Conservation (phyloP, 2,797 vertebrate species). For the Emys orbicularis region DNA sequence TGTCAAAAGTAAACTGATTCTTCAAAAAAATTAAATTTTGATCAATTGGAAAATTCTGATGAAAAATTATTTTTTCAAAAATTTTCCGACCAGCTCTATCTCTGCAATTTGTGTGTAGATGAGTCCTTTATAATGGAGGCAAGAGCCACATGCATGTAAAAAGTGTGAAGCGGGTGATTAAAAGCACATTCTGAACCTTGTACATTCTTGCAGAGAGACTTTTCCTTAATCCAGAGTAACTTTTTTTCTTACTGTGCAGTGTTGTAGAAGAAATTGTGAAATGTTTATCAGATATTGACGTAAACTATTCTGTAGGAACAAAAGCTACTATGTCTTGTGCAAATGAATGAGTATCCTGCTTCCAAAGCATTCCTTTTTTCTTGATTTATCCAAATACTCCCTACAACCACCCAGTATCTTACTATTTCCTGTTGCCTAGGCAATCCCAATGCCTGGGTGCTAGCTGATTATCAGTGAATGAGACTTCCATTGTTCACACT, state of each 20-base stretch:
- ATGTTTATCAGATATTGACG: background rate
- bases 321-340: background rate
- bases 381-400: background rate
- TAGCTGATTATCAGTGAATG: background rate
- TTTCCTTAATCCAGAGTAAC: background rate
- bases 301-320: background rate
- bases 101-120: too few relatives aligned
- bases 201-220: background rate
- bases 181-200: background rate
- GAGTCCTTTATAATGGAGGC: background rate
- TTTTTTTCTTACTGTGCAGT: background rate
- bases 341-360: background rate
- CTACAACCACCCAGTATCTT: background rate
- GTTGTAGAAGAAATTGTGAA: background rate
- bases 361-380: background rate
- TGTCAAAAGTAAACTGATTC: too few relatives aligned
- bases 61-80: too few relatives aligned
- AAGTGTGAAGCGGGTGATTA: background rate
- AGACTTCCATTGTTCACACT: background rate
- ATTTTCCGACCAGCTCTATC: too few relatives aligned
- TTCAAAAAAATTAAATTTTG: too few relatives aligned
- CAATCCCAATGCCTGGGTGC: background rate
- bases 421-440: constrained; percentile 1
- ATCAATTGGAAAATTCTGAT: background rate
- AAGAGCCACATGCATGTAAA: background rate